A percentile compares a stretch with the other conserved stretches of the same genome.
These are phyloP conservation scores for Artibeus lituratus DNA, from an alignment of 2,797 vertebrate genomes.

Conservation along the genomic window DNA sequence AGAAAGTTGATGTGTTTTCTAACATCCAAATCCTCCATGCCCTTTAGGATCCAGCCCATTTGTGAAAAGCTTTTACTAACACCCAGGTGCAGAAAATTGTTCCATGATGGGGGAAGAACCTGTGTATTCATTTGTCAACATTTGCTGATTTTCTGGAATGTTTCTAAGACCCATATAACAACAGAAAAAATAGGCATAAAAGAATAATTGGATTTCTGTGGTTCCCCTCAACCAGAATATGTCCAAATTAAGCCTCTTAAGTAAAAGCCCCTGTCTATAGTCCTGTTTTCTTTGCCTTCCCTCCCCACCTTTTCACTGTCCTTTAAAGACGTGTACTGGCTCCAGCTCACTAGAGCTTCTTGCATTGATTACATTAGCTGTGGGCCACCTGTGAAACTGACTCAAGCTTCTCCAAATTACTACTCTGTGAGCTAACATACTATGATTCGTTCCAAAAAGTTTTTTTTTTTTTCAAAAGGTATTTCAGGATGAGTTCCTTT, in stretches of 20 bases:
- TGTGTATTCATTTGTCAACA: background rate
- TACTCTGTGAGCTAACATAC: background rate
- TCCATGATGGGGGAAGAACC: background rate
- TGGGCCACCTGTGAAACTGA: background rate
- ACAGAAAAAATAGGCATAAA: background rate
- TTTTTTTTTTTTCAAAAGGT: background rate
- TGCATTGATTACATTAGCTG: background rate
- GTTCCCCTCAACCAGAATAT: background rate
- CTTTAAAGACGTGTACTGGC: background rate
- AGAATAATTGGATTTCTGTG: background rate
- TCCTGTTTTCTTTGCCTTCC: background rate
- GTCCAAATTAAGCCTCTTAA: background rate
- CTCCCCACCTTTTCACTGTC: background rate
- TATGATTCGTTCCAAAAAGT: background rate
- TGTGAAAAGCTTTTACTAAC: background rate
- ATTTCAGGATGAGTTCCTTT: slow-evolving; percentile 1
- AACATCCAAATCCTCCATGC: background rate
- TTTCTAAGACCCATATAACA: background rate
- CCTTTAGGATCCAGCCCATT: background rate
- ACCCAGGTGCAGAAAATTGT: background rate
- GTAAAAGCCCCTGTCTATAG: background rate
- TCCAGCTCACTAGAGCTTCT: background rate
- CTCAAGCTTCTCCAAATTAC: background rate
- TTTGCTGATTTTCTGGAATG: background rate
- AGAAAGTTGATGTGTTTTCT: background rate